phyloP scores from a whole-genome alignment of 2,888 invertebrate genomes.

The Nomada fucata region DNA sequence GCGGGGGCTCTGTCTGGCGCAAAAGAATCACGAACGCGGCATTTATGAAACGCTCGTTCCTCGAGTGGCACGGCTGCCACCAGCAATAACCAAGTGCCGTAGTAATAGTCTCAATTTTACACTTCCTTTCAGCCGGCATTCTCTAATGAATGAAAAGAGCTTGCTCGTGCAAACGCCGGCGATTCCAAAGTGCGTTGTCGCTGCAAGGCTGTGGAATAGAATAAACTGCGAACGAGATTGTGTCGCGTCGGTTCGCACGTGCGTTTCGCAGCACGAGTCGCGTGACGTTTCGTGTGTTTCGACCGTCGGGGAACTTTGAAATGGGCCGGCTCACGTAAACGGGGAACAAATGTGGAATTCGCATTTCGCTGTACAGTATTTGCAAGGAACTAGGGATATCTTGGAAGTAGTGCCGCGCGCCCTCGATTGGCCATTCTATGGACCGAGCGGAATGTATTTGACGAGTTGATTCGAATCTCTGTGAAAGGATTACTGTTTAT shows the following conservation, averaged over 20 bases:
- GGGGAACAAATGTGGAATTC: slow-evolving; percentile 41
- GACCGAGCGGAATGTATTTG: too few relatives aligned
- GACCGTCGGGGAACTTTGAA: not conserved
- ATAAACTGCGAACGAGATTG: slow-evolving; percentile 15
- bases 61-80: not conserved
- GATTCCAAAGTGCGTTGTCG: not conserved
- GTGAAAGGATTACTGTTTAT: too few relatives aligned
- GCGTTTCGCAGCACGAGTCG: not conserved
- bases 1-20: not conserved
- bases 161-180: not conserved
- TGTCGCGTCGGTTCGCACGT: slow-evolving; percentile 2
- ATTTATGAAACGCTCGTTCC: slow-evolving; percentile 25
- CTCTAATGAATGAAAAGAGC: slow-evolving; percentile 30
- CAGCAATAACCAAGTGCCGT: slow-evolving; percentile 22
- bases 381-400: not conserved
- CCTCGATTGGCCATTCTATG: too few relatives aligned
- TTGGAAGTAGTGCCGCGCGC: too few relatives aligned
- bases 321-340: slow-evolving; percentile 35
- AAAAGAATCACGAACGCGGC: slow-evolving; percentile 15
- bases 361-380: slow-evolving; percentile 1
- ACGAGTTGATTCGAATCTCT: too few relatives aligned
- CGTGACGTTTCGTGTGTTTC: slow-evolving; percentile 18
- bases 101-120: slow-evolving; percentile 62
- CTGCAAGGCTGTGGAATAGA: not conserved
- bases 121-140: slow-evolving; percentile 40